Evolutionary conservation across 2,113 vertebrate genomes (phyloP).

Genomic region (Galemys pyrenaicus): DNA sequence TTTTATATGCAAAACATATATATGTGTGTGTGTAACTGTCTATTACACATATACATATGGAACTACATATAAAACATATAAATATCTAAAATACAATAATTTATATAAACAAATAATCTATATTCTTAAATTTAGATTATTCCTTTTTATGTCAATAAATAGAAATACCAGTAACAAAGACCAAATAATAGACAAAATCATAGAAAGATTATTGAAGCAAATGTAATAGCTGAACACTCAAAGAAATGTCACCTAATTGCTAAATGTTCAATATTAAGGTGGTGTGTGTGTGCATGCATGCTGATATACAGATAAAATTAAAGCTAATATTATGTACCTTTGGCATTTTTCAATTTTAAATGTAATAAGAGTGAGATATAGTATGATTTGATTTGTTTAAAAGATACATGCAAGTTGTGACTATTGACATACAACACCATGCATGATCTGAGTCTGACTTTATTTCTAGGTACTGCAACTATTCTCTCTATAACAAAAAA

Average conservation of each 20-base stretch:
- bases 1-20: neutral
- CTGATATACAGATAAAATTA: neutral
- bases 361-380: neutral
- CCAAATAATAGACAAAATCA: neutral
- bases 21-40: neutral
- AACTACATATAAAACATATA: neutral
- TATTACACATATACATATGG: too few relatives aligned
- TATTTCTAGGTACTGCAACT: neutral
- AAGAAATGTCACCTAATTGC: neutral
- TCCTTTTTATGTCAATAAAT: neutral
- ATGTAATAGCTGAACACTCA: neutral
- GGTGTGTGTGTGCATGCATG: neutral
- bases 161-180: neutral
- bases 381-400: neutral
- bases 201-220: neutral
- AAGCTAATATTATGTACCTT: neutral
- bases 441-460: neutral
- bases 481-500: neutral
- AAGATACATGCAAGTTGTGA: neutral
- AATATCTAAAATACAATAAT: neutral
- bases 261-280: neutral
- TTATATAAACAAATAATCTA: neutral
- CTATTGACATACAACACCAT: neutral
- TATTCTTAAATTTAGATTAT: neutral
- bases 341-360: neutral